Evolutionary conservation across 2,888 invertebrate genomes (phyloP).

Genomic region (Hedya salicella): DNA sequence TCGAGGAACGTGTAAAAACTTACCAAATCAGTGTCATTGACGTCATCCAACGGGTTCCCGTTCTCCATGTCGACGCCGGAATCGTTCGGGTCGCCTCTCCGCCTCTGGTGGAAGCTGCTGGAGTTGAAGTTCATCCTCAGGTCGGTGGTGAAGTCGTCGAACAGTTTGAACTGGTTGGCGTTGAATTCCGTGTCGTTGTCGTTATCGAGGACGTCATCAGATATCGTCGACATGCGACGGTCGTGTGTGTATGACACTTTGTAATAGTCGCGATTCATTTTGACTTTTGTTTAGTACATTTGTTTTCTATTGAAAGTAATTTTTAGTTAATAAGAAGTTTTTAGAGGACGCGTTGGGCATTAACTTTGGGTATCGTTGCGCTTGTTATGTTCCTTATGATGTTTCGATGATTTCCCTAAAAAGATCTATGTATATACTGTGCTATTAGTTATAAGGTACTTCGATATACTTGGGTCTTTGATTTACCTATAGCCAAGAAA

Average conservation of each 20-base stretch:
- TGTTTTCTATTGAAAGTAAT: slow-evolving; percentile 18
- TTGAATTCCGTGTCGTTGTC: slow-evolving; percentile 81
- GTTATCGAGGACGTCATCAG: slow-evolving; percentile 73
- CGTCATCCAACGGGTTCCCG: slow-evolving; percentile 73
- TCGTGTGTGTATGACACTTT: slow-evolving; percentile 71
- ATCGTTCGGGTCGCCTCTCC: slow-evolving; percentile 72
- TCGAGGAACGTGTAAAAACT: slow-evolving; percentile 53
- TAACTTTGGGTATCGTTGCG: slow-evolving; percentile 30
- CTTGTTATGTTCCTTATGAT: slow-evolving; percentile 41
- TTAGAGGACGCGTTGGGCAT: neutral
- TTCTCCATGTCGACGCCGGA: slow-evolving; percentile 81
- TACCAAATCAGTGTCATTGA: slow-evolving; percentile 77
- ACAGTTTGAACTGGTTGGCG: slow-evolving; percentile 80
- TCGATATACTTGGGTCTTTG: no score
- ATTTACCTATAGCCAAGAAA: no score
- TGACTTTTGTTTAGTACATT: slow-evolving; percentile 48
- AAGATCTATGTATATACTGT: no score
- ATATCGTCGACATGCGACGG: slow-evolving; percentile 56
- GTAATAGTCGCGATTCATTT: slow-evolving; percentile 78
- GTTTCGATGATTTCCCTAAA: no score
- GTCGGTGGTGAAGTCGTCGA: slow-evolving; percentile 79
- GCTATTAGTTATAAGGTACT: no score
- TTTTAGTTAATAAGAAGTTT: neutral
- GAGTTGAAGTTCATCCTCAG: slow-evolving; percentile 74
- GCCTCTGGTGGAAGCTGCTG: slow-evolving; percentile 66